phyloP scores from a whole-genome alignment of 64 coral and sea anemone species.

The Actinia equina region DNA sequence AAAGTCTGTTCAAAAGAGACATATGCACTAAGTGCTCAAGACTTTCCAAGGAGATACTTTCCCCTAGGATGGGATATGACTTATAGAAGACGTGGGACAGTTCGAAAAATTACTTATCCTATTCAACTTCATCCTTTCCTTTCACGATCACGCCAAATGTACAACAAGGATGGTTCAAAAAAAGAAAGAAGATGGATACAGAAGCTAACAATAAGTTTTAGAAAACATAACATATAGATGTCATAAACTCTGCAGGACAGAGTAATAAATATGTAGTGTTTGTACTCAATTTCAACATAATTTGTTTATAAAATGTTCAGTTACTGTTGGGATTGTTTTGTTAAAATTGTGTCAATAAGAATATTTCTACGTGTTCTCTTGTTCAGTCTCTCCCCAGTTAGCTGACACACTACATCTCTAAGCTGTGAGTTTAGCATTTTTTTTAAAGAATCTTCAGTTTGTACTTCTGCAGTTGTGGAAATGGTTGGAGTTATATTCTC shows the following conservation, averaged over 20 bases:
- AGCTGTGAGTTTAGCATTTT: neutral
- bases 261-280: neutral
- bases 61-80: neutral
- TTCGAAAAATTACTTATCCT: neutral
- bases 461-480: neutral
- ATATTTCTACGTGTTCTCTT: slow-evolving; percentile 1
- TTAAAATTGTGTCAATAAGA: slow-evolving; percentile 2
- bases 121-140: neutral
- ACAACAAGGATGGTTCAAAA: neutral
- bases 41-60: neutral
- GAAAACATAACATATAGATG: neutral
- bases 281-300: neutral
- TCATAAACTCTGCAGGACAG: neutral
- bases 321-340: neutral
- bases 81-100: neutral
- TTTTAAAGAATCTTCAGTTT: neutral
- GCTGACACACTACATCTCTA: neutral
- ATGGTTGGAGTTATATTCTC: neutral
- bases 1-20: neutral
- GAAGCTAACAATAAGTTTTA: neutral
- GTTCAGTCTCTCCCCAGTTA: neutral
- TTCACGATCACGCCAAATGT: neutral
- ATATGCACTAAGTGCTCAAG: neutral
- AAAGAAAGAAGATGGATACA: slow-evolving; percentile 3
- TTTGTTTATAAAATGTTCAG: neutral